Conservation (phyloP, 2,113 vertebrate genomes). For the Rhea pennata region DNA sequence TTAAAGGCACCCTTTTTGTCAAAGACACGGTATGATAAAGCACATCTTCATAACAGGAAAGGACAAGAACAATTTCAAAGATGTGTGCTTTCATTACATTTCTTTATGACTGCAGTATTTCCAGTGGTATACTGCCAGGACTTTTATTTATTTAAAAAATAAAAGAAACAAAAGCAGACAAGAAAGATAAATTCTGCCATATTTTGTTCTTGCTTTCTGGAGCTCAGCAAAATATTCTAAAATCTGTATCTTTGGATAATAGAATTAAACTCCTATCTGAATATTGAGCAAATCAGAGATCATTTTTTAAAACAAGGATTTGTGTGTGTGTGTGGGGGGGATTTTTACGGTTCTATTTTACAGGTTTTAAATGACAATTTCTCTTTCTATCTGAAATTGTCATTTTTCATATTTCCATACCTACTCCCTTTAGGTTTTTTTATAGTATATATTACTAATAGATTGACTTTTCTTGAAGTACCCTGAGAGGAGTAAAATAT, state of each 20-base stretch:
- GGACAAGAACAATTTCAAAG: background rate
- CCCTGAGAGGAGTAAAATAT: background rate
- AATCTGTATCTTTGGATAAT: background rate
- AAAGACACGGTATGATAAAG: background rate
- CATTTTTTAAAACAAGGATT: background rate
- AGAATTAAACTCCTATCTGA: background rate
- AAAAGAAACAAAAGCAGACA: background rate
- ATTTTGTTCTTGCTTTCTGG: background rate
- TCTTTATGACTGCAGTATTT: background rate
- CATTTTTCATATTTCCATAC: background rate
- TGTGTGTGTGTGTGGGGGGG: background rate
- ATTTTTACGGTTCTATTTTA: background rate
- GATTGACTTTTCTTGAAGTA: background rate
- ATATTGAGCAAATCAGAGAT: background rate
- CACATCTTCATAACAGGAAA: background rate
- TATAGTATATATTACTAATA: background rate
- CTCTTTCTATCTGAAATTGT: background rate
- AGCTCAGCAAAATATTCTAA: background rate
- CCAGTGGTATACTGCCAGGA: background rate
- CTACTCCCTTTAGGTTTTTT: background rate
- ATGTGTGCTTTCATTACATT: background rate
- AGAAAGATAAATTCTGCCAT: background rate
- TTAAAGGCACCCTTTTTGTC: background rate
- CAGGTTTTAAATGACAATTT: background rate
- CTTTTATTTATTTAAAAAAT: constrained; percentile 20